phyloP scores from a whole-genome alignment of 2,888 invertebrate species.

The Dysmachus trigonus region DNA sequence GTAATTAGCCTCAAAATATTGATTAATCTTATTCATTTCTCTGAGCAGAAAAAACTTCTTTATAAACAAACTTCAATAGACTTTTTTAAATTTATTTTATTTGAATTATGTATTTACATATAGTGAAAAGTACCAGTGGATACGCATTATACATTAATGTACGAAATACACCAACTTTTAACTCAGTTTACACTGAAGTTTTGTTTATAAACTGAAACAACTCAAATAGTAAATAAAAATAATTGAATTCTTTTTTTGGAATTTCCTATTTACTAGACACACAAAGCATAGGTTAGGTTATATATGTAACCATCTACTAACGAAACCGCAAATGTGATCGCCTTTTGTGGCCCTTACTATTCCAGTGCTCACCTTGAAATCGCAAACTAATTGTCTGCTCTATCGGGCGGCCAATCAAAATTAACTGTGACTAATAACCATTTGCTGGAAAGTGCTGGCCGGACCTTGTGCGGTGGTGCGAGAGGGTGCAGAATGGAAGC shows the following conservation, averaged over 20 bases:
- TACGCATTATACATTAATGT: too few species aligned
- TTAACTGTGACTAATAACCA: constrained; percentile 50
- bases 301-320: neutral
- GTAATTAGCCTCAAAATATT: too few species aligned
- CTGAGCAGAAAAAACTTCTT: too few species aligned
- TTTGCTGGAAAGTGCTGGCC: constrained; percentile 15
- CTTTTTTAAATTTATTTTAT: too few species aligned
- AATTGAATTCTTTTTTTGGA: neutral
- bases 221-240: neutral
- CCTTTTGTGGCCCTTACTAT: neutral
- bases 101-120: too few species aligned
- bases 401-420: constrained; percentile 44
- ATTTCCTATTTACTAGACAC: neutral
- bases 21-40: too few species aligned
- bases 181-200: too few species aligned
- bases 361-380: neutral
- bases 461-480: neutral
- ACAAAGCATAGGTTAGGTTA: neutral
- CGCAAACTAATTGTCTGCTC: neutral
- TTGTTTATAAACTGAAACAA: neutral
- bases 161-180: too few species aligned
- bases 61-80: too few species aligned
- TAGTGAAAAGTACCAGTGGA: too few species aligned
- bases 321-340: neutral
- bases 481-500: neutral